Base-by-base conservation (phyloP, 2,113 vertebrate species). In the Chascanopsetta lugubris region DNA sequence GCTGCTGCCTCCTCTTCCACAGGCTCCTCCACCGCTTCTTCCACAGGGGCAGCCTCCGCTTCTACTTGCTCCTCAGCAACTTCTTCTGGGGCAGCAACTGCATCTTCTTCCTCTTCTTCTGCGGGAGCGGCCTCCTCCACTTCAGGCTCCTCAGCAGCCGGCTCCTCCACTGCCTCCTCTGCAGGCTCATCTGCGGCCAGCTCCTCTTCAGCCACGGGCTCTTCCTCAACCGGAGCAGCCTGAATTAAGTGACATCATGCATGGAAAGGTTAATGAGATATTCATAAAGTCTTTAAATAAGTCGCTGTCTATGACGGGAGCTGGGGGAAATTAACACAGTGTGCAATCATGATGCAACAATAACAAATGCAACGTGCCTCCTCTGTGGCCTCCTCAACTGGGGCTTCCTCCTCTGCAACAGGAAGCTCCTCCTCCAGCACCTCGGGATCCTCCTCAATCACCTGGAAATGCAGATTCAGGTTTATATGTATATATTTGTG, bases 371-470 rank as follows among this genome's bases (percentile, higher is more conserved):
- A 17, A 54, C 48, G 34, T 6, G 75, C 74, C 48, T 79, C 70
- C 30, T 79, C 67, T 29, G 72, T 56, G 3, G 32, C 22, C 51
- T 77, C 71, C 42, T 63, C 61, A 0, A 40, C 45, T 10, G 29
- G 43, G 12, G 7, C 48, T 3, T 79, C 69, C 34, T 87, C 88
- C 12, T 76, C 77, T 15, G n/a, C 51, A 49, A 30, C 54, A 51
- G 53, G 69, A 30, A 46, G 17, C 63, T 88, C 84, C 64, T 79
- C 82, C 61, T 89, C 84, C 42, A 88, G 72, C 22, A 85, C 71
- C 66, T 88, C 88, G n/a, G 86, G 85, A 12, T 90, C 89, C 49
- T 83, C 85, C 61, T 90, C 88, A 17, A 84, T 59, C 21, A 88
- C 67, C 88, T 90, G 67, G 40, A 60, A 59, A 36, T 2, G 63